Percentiles rank a stretch among this genome's conserved stretches.
Conservation (phyloP, 2,113 vertebrate species). For the Campylomormyrus tamandua region DNA sequence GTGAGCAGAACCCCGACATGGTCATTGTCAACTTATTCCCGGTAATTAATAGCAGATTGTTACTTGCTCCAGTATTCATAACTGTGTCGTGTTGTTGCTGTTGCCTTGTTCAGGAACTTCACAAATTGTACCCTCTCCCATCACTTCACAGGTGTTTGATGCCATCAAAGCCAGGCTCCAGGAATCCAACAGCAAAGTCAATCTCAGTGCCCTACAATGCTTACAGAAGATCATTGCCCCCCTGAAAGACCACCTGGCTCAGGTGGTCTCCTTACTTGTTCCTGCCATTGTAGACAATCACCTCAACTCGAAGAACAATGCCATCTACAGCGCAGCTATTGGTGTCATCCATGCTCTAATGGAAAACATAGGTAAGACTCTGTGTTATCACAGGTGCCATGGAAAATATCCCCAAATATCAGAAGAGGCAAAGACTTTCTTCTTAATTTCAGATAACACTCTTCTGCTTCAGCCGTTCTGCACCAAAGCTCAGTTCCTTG, state of each 20-base stretch:
- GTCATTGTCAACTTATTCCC: conserved; percentile 73
- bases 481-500: conserved; percentile 87
- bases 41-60: conserved; percentile 34
- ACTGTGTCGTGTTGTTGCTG: background rate
- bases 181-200: conserved; percentile 92
- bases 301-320: conserved; percentile 87
- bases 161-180: conserved; percentile 79
- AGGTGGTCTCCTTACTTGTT: conserved; percentile 79
- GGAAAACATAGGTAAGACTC: conserved; percentile 66
- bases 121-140: background rate
- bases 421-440: conserved; percentile 9
- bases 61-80: background rate
- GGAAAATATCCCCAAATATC: conserved; percentile 13
- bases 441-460: conserved; percentile 66
- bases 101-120: background rate
- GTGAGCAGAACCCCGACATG: conserved; percentile 67
- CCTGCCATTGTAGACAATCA: conserved; percentile 91
- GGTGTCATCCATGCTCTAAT: conserved; percentile 71
- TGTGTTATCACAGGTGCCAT: background rate
- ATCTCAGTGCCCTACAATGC: conserved; percentile 75
- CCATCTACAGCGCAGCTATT: conserved; percentile 76
- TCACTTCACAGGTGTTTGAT: conserved; percentile 74
- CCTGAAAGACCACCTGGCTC: conserved; percentile 73
- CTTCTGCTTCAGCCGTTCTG: conserved; percentile 88
- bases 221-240: conserved; percentile 73